phyloP scores from a whole-genome alignment of 2,113 vertebrate genomes.

The Microtus ochrogaster region DNA sequence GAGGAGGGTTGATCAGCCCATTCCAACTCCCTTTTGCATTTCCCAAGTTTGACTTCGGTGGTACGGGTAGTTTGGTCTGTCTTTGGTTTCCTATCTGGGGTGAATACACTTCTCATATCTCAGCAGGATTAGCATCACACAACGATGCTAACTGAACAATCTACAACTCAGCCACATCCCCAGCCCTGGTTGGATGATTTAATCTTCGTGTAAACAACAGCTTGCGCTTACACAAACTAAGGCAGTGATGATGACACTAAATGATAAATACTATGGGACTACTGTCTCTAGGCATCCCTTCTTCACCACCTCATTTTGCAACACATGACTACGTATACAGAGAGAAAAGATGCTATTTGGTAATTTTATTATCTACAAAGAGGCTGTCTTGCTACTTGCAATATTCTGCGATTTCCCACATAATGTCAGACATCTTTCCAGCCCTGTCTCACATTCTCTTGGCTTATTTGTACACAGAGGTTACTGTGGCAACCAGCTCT shows the following conservation, averaged over 20 bases:
- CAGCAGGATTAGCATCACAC: too few relatives aligned
- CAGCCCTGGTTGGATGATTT: neutral
- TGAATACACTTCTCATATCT: neutral
- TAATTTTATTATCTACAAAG: neutral
- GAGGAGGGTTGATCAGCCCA: neutral
- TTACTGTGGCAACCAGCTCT: conserved; percentile 50
- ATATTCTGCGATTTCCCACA: conserved; percentile 29
- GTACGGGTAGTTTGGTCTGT: neutral
- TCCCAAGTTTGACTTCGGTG: neutral
- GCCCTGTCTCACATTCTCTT: neutral
- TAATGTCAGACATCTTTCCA: neutral
- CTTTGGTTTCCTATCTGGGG: neutral
- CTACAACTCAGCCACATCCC: neutral
- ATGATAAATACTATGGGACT: neutral
- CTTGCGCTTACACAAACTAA: neutral
- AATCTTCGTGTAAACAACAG: neutral
- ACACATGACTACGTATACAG: neutral
- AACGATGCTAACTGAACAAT: neutral
- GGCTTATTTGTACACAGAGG: neutral
- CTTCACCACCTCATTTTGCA: neutral
- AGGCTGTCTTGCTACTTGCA: neutral
- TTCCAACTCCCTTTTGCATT: neutral
- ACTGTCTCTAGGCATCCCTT: neutral
- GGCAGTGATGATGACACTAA: neutral
- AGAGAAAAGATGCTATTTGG: conserved; percentile 2